Conservation (phyloP, 92 coral and sea anemone genomes). For the Anthopleura xanthogrammica region DNA sequence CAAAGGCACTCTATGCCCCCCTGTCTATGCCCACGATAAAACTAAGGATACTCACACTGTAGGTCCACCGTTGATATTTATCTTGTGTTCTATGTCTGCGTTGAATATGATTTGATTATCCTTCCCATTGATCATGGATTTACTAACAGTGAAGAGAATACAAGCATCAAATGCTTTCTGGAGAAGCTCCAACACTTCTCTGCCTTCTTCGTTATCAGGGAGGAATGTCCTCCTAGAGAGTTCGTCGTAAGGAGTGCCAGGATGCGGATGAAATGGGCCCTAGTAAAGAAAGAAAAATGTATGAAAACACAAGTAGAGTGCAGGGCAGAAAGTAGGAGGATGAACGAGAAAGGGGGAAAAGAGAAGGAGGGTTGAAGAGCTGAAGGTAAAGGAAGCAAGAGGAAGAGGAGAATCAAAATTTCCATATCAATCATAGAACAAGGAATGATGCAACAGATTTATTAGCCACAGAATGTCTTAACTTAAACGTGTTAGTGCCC, state of each 20-base stretch:
- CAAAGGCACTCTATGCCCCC: too few species aligned
- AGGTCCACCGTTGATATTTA: constrained; percentile 3
- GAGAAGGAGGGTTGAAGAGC: too few species aligned
- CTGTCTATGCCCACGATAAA: background rate
- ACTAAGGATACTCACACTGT: background rate
- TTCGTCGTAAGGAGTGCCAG: constrained; percentile 31
- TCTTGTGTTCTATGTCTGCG: constrained; percentile 67
- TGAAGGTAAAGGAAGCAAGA: too few species aligned
- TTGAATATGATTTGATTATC: constrained; percentile 21
- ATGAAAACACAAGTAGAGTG: too few species aligned
- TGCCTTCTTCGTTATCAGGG: constrained; percentile 47
- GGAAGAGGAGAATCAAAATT: too few species aligned
- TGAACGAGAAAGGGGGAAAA: too few species aligned
- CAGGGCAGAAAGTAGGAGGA: too few species aligned
- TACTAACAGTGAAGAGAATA: constrained; percentile 39
- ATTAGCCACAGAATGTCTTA: too few species aligned
- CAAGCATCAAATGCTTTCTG: constrained; percentile 48
- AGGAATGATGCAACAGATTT: too few species aligned
- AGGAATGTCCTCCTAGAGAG: constrained; percentile 27
- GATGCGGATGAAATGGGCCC: constrained; percentile 48
- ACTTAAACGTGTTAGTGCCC: too few species aligned
- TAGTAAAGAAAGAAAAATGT: background rate
- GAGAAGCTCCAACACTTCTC: constrained; percentile 29
- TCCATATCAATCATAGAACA: too few species aligned
- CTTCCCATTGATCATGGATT: background rate